Base-by-base conservation (phyloP, 92 coral and sea anemone genomes). In the Isaurus tuberculatus region DNA sequence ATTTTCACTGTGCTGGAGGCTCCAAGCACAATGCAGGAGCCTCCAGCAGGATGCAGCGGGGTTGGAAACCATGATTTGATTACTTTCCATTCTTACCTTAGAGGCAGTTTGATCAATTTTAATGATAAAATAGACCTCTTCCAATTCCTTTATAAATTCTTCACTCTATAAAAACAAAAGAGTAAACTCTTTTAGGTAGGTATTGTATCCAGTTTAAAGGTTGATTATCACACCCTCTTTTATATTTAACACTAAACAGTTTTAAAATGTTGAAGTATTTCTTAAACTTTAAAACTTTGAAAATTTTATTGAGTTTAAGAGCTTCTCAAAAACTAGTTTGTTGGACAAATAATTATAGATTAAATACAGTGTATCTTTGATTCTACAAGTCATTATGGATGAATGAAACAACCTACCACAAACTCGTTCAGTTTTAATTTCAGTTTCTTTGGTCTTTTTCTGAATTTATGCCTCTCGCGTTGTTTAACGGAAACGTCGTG, bases 71-170 rank as follows among this genome's bases (percentile, higher is more conserved):
- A n/a, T n/a, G n/a, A n/a, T n/a, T n/a, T n/a, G n/a, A n/a, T n/a
- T n/a, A n/a, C n/a, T n/a, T 8, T 31, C 8, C 8, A 1, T n/a
- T 15, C 53, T 71, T 71, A 71, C 77, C 53, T 42, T 43, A 8
- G 7, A 20, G 8, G 22, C 30, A 26, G 77, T 23, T n/a, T 36
- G 58, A 46, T 71, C 77, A 42, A 20, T 42, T 51, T 42, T 71
- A 27, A 71, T 23, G 42, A 71, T 42, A 71, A 13, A n/a, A 71
- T 71, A 23, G 19, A 19, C 58, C 42, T 71, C 77, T 46, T 71
- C 77, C 58, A 71, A 25, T 27, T 71, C 77, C 10, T 42, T 71
- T 15, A 71, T 10, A 25, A 40, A 42, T 22, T 71, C 77, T 11
- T 51, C 55, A 42, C 17, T 46, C 77, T 71, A 42, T 29, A 63